Conservation (phyloP, 2,888 invertebrate species). For the Leptinotarsa haldemani region DNA sequence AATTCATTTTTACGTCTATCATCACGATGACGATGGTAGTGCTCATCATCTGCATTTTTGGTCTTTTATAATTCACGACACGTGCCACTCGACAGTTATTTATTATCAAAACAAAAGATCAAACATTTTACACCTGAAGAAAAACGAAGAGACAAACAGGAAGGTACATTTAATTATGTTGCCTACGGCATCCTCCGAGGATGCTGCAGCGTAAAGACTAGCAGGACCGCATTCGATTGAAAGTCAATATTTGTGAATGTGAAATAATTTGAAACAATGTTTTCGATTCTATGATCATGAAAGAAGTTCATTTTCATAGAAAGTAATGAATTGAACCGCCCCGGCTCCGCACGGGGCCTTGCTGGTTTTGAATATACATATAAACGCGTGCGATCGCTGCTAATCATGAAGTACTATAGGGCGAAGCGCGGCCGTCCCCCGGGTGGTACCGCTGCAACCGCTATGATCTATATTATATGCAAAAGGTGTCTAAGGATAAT, state of each 20-base stretch:
- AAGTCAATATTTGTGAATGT: background rate
- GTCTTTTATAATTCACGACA: slow-evolving; percentile 10
- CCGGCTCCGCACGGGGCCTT: too few relatives aligned
- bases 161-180: slow-evolving; percentile 22
- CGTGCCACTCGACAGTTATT: slow-evolving; percentile 27
- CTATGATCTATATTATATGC: too few relatives aligned
- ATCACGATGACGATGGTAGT: background rate
- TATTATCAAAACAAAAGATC: slow-evolving; percentile 27
- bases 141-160: slow-evolving; percentile 17
- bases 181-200: background rate
- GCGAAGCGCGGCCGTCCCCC: too few relatives aligned
- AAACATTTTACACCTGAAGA: slow-evolving; percentile 10
- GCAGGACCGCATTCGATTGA: background rate
- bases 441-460: too few relatives aligned
- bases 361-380: too few relatives aligned
- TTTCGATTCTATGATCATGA: too few relatives aligned
- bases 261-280: background rate
- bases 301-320: background rate
- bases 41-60: background rate
- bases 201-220: background rate
- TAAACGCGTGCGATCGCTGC: too few relatives aligned
- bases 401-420: too few relatives aligned
- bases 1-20: background rate
- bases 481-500: too few relatives aligned
- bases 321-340: background rate